phyloP scores from a whole-genome alignment of 2,113 vertebrate genomes.

The Vombatus ursinus region DNA sequence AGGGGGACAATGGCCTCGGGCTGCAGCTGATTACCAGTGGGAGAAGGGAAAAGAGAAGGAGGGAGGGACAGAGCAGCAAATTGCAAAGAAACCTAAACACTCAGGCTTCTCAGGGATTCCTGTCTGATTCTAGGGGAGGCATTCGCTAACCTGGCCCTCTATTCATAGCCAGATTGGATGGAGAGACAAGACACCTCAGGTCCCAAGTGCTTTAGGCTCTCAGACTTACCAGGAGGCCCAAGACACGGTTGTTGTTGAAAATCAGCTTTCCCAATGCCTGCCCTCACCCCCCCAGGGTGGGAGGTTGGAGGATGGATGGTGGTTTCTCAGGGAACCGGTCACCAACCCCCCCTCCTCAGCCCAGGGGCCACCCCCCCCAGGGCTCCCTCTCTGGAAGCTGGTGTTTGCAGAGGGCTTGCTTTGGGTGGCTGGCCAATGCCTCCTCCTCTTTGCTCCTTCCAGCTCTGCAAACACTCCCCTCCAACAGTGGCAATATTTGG shows the following conservation, averaged over 20 bases:
- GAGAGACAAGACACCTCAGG: not conserved
- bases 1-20: not conserved
- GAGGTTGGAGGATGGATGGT: not conserved
- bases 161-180: not conserved
- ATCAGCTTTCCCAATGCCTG: not conserved
- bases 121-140: not conserved
- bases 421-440: not conserved
- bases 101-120: not conserved
- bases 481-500: not conserved
- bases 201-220: not conserved
- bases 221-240: not conserved
- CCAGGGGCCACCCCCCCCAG: not conserved
- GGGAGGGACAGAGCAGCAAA: not conserved
- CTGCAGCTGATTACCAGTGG: not conserved
- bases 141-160: not conserved
- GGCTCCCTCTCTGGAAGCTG: not conserved
- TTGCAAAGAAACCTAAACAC: not conserved
- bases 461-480: not conserved
- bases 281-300: not conserved
- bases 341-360: rapidly evolving
- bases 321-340: not conserved
- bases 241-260: not conserved
- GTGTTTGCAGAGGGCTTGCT: not conserved
- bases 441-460: not conserved
- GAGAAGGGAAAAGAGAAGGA: not conserved